Base-by-base conservation (phyloP, 1,140 invertebrate genomes). In the Meloidogyne floridensis region DNA sequence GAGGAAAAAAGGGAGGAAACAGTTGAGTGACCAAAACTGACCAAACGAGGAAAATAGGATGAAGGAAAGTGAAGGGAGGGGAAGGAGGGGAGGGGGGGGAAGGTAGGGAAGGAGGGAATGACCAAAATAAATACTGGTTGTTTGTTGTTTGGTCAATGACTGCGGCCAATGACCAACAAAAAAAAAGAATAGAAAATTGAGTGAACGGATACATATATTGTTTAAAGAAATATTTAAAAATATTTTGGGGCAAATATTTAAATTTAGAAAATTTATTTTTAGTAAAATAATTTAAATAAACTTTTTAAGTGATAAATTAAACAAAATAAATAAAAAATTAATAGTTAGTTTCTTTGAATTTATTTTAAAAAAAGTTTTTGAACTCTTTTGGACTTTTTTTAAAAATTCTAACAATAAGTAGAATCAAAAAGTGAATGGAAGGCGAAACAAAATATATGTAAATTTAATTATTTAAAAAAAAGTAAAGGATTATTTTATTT, bases 391-490 rank as follows among this genome's bases (percentile, higher is more conserved):
- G 32, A 32, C 32, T 32, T 32, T 32, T 32, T 32, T 32, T 32
- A 32, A 32, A 20, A 32, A 32, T 32, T 32, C 32, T 32, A 32
- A 32, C 32, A 32, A 32, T 32, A 32, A 32, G 32, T 32, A 32
- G 47, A 47, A 47, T 47, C 7, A 6, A 47, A 6, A 47, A 47
- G 15, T 13, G 72, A 53, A 53, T 4, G 13, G 20, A 18, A 20
- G 72, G 18, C 6, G 6, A 15, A 15, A 74, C 15, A n/a, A n/a
- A 74, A 74, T n/a, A 74, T 74, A 47, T 13, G 4, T 71, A 47
- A 47, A 47, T 47, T 47, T 47, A 32, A 32, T 32, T 47, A 47
- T 47, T 47, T 47, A 85, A 86, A 18, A 77, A 47, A 81, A 74
- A 84, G 82, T 32, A 32, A 32, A 32, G 32, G 32, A 32, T 32